Base-by-base conservation (phyloP, 1,140 invertebrate species). In the Drosophila seguyi region DNA sequence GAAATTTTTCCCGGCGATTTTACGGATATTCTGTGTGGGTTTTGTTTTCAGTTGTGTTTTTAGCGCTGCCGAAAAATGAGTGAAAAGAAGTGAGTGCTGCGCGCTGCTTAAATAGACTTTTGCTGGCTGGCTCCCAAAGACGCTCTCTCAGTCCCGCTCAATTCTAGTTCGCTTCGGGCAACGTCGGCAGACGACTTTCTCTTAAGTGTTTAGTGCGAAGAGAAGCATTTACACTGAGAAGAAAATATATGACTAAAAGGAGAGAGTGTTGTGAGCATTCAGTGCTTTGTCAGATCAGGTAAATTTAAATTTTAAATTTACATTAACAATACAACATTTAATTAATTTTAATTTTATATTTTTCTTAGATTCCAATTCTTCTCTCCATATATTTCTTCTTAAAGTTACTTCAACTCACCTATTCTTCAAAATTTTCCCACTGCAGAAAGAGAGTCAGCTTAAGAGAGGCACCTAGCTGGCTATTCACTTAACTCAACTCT, bases 1-100 rank as follows among this genome's bases (percentile, higher is more conserved):
- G 27, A 34, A 61, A 61, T 61, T 65, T 59, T 61, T 61, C 61
- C 61, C 61, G 61, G 61, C 61, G 61, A 65, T 61, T 61, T 25
- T 20, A 22, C 56, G 61, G 38, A 61, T 65, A 42, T 61, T 27
- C 7, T 58, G 0, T 16, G 36, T 34, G 10, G 61, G 29, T 42
- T 34, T 60, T 25, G 27, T 22, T 10, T 61, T 41, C 5, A 6
- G 6, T 14, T 60, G 36, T 25, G 39, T 42, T 42, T 39, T 65
- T 41, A 61, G 29, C 38, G 56, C 61, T 65, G 56, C 56, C 61
- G 57, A 65, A 65, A 31, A 14, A 25, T 29, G 56, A 61, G 11
- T 65, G 56, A 65, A 61, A 25, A 41, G 7, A 42, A 42, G 27
- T 5, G 56, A 25, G 61, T 5, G 16, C 61, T 61, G 25, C 18